These are phyloP conservation scores for Champsocephalus esox DNA, from an alignment of 2,797 vertebrate species.

Conservation along the genomic window DNA sequence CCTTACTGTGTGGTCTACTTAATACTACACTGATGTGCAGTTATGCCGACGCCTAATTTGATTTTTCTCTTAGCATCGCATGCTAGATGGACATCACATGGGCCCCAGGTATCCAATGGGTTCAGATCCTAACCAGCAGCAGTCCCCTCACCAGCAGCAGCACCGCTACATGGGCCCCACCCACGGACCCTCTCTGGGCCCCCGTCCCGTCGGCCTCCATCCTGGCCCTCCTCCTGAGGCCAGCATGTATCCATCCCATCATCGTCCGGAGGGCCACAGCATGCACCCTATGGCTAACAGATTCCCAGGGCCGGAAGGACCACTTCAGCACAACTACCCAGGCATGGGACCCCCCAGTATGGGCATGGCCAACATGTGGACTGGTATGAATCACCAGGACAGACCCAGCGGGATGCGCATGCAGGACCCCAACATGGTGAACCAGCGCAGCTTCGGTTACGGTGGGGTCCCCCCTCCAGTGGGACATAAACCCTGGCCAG, in stretches of 20 bases:
- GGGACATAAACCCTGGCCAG: conserved; percentile 89
- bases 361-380: conserved; percentile 77
- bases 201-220: conserved; percentile 86
- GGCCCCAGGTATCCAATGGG: conserved; percentile 84
- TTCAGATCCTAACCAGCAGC: conserved; percentile 79
- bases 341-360: conserved; percentile 74
- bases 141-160: conserved; percentile 75
- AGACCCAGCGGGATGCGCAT: conserved; percentile 78
- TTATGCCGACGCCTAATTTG: conserved; percentile 2
- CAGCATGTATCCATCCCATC: conserved; percentile 85
- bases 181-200: conserved; percentile 86
- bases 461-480: conserved; percentile 86
- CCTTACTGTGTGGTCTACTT: background rate
- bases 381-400: conserved; percentile 76
- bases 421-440: conserved; percentile 80
- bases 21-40: background rate
- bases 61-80: conserved; percentile 77
- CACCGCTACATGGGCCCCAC: conserved; percentile 86
- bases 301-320: conserved; percentile 75
- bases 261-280: conserved; percentile 81
- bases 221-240: conserved; percentile 88
- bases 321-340: conserved; percentile 76
- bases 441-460: conserved; percentile 83
- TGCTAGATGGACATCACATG: conserved; percentile 85
- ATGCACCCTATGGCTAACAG: conserved; percentile 76